Evolutionary conservation across 2,888 invertebrate genomes (phyloP).

Genomic region (Operophtera brumata): DNA sequence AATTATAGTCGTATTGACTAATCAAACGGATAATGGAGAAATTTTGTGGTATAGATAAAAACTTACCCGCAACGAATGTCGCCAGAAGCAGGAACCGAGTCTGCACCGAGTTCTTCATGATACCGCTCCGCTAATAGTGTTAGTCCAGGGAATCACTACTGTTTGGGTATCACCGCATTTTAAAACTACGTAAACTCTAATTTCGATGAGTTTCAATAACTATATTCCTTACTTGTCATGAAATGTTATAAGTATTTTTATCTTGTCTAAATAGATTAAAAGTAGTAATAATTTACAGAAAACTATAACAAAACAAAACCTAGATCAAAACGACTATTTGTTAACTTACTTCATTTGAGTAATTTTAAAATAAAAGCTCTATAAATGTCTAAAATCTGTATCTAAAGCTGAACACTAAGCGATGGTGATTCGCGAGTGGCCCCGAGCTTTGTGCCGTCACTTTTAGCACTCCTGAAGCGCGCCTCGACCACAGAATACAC

Average conservation of each 20-base stretch:
- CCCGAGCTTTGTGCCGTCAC: slow-evolving; percentile 54
- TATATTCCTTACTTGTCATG: no score
- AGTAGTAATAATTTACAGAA: no score
- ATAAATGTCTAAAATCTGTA: slow-evolving; percentile 4
- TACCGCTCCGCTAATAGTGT: slow-evolving; percentile 1
- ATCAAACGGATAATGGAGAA: no score
- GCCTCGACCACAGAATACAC: slow-evolving; percentile 35
- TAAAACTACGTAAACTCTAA: background rate
- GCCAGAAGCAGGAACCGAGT: slow-evolving; percentile 19
- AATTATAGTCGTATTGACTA: no score
- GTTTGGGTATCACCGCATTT: slow-evolving; percentile 18
- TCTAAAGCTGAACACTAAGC: slow-evolving; percentile 5
- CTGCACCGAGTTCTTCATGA: slow-evolving; percentile 14
- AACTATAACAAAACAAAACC: background rate
- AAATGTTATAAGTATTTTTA: no score
- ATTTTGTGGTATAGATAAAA: background rate
- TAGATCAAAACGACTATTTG: background rate
- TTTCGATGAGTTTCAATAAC: background rate
- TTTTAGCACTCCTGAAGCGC: slow-evolving; percentile 56
- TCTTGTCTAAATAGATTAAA: no score
- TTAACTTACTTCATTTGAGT: background rate
- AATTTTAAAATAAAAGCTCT: background rate
- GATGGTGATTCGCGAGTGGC: slow-evolving; percentile 21
- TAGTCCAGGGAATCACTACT: slow-evolving; percentile 11
- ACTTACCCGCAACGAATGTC: slow-evolving; percentile 21